A percentile compares a stretch with the other conserved stretches of the same genome.
phyloP scores from a whole-genome alignment of 2,797 vertebrate genomes.

The Trachurus trachurus region DNA sequence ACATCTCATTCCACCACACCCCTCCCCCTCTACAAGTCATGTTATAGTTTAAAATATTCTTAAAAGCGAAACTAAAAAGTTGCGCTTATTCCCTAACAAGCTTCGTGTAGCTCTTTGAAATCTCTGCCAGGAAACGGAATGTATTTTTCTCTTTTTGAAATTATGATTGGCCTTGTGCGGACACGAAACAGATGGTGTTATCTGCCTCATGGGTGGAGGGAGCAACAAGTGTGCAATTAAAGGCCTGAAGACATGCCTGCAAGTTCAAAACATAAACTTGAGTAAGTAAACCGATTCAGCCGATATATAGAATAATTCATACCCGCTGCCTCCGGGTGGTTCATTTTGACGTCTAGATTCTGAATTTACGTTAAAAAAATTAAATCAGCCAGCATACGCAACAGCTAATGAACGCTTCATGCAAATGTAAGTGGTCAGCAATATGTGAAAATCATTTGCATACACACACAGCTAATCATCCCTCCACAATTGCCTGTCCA shows the following conservation, averaged over 20 bases:
- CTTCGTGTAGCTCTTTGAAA: constrained; percentile 71
- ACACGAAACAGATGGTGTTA: constrained; percentile 82
- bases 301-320: constrained; percentile 30
- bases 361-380: constrained; percentile 27
- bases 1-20: background rate
- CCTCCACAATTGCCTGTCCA: constrained; percentile 13
- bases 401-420: constrained; percentile 43
- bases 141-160: constrained; percentile 77
- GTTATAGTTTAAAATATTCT: constrained; percentile 16
- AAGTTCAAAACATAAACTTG: constrained; percentile 50
- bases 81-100: constrained; percentile 25
- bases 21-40: background rate
- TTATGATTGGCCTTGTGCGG: constrained; percentile 68
- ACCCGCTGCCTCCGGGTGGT: constrained; percentile 15
- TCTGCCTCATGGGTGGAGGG: constrained; percentile 54
- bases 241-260: constrained; percentile 62
- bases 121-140: constrained; percentile 69
- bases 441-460: constrained; percentile 20
- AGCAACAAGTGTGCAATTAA: constrained; percentile 86
- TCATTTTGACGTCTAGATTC: constrained; percentile 19
- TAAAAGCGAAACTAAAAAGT: constrained; percentile 9
- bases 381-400: constrained; percentile 18
- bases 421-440: constrained; percentile 42
- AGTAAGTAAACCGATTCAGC: constrained; percentile 52
- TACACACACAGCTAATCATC: constrained; percentile 10